Conservation (phyloP, 2,113 vertebrate species). For the Halichoeres trimaculatus region DNA sequence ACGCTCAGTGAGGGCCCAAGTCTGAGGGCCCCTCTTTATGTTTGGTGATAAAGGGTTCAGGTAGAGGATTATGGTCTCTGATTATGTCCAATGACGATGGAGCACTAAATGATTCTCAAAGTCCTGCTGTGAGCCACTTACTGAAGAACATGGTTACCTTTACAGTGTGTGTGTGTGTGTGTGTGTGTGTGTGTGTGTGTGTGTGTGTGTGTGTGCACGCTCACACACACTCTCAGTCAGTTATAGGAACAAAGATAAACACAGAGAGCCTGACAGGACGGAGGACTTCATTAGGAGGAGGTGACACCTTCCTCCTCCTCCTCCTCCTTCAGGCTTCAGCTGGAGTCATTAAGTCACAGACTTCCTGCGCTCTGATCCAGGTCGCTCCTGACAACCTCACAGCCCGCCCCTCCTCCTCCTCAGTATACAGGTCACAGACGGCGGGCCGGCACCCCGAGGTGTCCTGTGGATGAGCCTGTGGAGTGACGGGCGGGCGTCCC, state of each 20-base stretch:
- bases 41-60: slow-evolving; percentile 68
- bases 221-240: too few relatives aligned
- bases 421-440: slow-evolving; percentile 73
- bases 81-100: slow-evolving; percentile 55
- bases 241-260: not conserved
- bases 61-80: slow-evolving; percentile 66
- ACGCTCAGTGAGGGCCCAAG: slow-evolving; percentile 52
- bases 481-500: slow-evolving; percentile 66
- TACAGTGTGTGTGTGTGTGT: slow-evolving; percentile 2
- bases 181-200: too few relatives aligned
- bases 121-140: slow-evolving; percentile 70
- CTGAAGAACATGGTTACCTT: slow-evolving; percentile 55
- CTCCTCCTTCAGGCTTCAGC: slow-evolving; percentile 57
- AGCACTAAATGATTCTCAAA: slow-evolving; percentile 53
- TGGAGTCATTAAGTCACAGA: slow-evolving; percentile 55
- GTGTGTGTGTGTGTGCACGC: too few relatives aligned
- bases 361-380: slow-evolving; percentile 65
- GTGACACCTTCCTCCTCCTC: slow-evolving; percentile 57
- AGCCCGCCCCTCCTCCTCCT: slow-evolving; percentile 58
- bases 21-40: slow-evolving; percentile 31
- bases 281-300: slow-evolving; percentile 58
- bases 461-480: slow-evolving; percentile 71
- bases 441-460: slow-evolving; percentile 68
- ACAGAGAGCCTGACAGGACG: slow-evolving; percentile 26
- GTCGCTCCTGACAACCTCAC: slow-evolving; percentile 63